phyloP scores from a whole-genome alignment of 1,140 invertebrate genomes.

The Cyclargus thomasi region DNA sequence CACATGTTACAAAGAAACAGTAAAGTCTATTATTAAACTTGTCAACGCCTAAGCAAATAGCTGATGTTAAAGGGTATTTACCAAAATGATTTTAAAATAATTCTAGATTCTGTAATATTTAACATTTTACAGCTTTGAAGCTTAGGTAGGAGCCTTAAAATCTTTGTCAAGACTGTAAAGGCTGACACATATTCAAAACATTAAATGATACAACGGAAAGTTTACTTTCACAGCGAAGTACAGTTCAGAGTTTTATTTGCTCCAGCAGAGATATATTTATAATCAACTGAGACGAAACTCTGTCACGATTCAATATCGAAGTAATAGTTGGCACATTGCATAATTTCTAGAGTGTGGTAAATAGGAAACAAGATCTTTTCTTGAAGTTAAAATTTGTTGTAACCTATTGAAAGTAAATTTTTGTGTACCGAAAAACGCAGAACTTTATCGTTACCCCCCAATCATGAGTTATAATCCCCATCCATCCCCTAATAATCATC shows the following conservation, averaged over 20 bases:
- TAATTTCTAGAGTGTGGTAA: not conserved
- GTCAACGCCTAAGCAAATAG: not conserved
- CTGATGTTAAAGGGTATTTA: not conserved
- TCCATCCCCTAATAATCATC: no score
- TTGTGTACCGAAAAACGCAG: no score
- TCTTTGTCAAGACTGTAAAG: not conserved
- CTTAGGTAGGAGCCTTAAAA: not conserved
- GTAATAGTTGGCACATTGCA: not conserved
- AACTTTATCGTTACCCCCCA: no score
- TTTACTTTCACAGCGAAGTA: not conserved
- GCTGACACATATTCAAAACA: not conserved
- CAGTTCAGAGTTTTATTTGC: not conserved
- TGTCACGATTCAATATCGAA: not conserved
- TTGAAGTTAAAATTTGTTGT: no score
- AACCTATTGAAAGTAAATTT: no score
- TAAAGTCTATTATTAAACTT: not conserved
- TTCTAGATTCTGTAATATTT: no score
- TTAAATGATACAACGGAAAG: not conserved
- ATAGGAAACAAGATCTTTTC: not conserved
- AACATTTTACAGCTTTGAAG: no score
- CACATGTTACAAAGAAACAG: not conserved
- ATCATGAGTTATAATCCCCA: no score
- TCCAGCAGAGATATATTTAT: not conserved
- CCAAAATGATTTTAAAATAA: no score
- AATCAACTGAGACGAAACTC: not conserved